These are phyloP conservation scores for Netelia virgata DNA, from an alignment of 2,888 invertebrate species.

Conservation along the genomic window DNA sequence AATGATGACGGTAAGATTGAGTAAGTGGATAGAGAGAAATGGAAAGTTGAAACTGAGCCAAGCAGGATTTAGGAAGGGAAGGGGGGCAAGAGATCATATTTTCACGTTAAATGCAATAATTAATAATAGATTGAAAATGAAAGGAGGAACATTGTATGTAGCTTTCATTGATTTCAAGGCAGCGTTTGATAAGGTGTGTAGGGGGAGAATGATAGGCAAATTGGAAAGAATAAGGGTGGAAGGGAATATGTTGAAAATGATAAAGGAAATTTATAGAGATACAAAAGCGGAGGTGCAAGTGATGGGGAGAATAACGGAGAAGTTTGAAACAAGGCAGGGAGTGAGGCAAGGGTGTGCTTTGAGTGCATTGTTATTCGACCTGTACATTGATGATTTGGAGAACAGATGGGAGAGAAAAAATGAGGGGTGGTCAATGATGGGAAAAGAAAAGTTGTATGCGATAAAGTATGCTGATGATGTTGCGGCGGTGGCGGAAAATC, in stretches of 20 bases:
- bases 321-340: slow-evolving; percentile 51
- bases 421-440: slow-evolving; percentile 24
- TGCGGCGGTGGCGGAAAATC: slow-evolving; percentile 36
- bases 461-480: slow-evolving; percentile 59
- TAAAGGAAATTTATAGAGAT: slow-evolving; percentile 40
- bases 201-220: slow-evolving; percentile 52
- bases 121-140: slow-evolving; percentile 3
- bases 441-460: slow-evolving; percentile 34
- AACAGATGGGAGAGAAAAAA: slow-evolving; percentile 53
- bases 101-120: slow-evolving; percentile 31
- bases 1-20: slow-evolving; percentile 24
- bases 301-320: slow-evolving; percentile 45
- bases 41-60: slow-evolving; percentile 58
- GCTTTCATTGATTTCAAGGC: slow-evolving; percentile 55
- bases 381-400: slow-evolving; percentile 65
- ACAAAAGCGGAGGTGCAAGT: not conserved
- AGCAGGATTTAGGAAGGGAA: slow-evolving; percentile 56
- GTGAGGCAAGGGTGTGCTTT: slow-evolving; percentile 64
- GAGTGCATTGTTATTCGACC: slow-evolving; percentile 60
- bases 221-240: slow-evolving; percentile 38
- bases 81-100: slow-evolving; percentile 61
- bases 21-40: slow-evolving; percentile 48
- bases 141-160: slow-evolving; percentile 7
- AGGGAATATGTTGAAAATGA: slow-evolving; percentile 52
- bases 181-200: slow-evolving; percentile 17